phyloP scores from a whole-genome alignment of 1,140 invertebrate species.

The Ceratina calcarata region DNA sequence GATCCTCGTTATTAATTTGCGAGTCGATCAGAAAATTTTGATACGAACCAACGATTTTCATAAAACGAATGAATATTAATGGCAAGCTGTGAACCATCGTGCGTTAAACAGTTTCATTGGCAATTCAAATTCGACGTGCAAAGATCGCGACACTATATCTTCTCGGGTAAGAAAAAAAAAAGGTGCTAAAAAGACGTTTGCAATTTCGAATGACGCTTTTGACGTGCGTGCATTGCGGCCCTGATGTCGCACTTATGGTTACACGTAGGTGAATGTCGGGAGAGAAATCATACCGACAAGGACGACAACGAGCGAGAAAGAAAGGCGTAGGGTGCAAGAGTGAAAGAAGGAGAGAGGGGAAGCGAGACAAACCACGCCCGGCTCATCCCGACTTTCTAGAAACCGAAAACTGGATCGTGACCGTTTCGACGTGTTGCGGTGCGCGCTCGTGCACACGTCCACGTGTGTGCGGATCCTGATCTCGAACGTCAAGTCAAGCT shows the following conservation, averaged over 20 bases:
- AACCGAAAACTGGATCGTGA: slow-evolving; percentile 75
- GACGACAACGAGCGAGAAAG: slow-evolving; percentile 60
- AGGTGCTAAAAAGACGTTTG: not conserved
- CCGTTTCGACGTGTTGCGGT: slow-evolving; percentile 25
- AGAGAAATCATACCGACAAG: slow-evolving; percentile 76
- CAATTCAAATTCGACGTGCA: not conserved
- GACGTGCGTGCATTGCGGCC: slow-evolving; percentile 24
- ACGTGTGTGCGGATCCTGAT: slow-evolving; percentile 48
- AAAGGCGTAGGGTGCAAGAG: slow-evolving; percentile 24
- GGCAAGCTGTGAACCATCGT: too few relatives aligned
- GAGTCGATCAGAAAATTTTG: not conserved
- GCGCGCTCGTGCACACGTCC: too few relatives aligned
- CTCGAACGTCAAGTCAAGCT: slow-evolving; percentile 47
- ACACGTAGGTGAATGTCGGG: slow-evolving; percentile 69
- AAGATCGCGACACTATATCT: not conserved
- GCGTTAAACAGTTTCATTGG: too few relatives aligned
- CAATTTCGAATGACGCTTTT: not conserved
- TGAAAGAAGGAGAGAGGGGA: slow-evolving; percentile 35
- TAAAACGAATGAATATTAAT: too few relatives aligned
- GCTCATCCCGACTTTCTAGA: slow-evolving; percentile 76
- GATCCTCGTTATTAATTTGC: not conserved
- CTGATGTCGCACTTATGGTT: slow-evolving; percentile 59
- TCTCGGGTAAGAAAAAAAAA: not conserved
- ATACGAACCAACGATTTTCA: not conserved
- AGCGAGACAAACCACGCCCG: slow-evolving; percentile 63